Base-by-base conservation (phyloP, 2,113 vertebrate genomes). In the Brachypodius melanocephalos region DNA sequence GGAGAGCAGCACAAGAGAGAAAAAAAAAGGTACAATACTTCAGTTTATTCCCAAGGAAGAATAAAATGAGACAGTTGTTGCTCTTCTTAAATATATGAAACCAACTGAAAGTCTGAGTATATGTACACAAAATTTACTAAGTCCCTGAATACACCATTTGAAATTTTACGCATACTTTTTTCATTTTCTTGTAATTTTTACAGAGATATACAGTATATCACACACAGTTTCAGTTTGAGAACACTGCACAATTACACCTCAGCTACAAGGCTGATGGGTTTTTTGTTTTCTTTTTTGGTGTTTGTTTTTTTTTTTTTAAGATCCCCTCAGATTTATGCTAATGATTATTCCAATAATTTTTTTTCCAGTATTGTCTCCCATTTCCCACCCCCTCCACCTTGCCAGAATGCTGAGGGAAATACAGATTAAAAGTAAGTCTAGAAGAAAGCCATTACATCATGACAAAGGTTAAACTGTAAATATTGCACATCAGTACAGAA, bases 401-500 rank as follows among this genome's bases (percentile, higher is more conserved):
- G 62, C 36, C 36, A 51, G 17, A 91, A 71, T n/a, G 34, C 62
- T 72, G 90, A 91, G 88, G 66, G 76, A 96, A 95, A 92, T 73
- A 86, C 22, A 0, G 1, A 82, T 87, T 88, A 59, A 78, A 86
- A 89, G 72, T 72, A 90, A 77, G 45, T 72, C n/a, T 91, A 93
- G 89, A 95, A 96, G 81, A 90, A 97, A 97, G 97, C 88, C 89
- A 77, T 98, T 95, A 98, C 97, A 97, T 97, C 90, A 88, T 98
- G 96, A 98, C 97, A 97, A 93, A 97, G 87, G 94, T 96, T 97
- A 96, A 97, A 96, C 73, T 98, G 93, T 97, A 97, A 77, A 98
- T 98, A 98, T 98, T 98, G 97, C 97, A 98, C 96, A 1, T 98
- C 42, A 34, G 97, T 97, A 98, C 96, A 94, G 97, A 95, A 96